phyloP scores from a whole-genome alignment of 2,888 invertebrate genomes.

The Pegoplata infirma region DNA sequence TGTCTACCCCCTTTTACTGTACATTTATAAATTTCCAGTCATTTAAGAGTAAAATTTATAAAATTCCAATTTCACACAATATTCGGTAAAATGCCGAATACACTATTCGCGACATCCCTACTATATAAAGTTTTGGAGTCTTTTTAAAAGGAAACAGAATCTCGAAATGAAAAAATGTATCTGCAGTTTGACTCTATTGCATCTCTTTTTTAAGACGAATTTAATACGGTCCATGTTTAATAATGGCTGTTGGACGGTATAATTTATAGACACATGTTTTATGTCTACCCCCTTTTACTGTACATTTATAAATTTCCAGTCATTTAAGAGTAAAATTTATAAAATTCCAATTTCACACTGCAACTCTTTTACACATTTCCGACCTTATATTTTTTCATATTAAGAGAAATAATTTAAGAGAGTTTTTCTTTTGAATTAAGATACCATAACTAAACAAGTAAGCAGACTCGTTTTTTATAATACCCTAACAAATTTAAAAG shows the following conservation, averaged over 20 bases:
- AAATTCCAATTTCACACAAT: neutral
- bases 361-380: neutral
- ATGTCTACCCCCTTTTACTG: neutral
- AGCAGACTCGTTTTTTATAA: too few relatives aligned
- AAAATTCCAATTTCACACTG: neutral
- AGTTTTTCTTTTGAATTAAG: neutral
- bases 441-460: neutral
- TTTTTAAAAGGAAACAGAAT: too few relatives aligned
- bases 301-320: neutral
- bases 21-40: neutral
- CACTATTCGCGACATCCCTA: too few relatives aligned
- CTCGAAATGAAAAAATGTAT: too few relatives aligned
- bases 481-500: too few relatives aligned
- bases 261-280: too few relatives aligned
- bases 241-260: too few relatives aligned
- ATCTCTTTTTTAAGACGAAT: too few relatives aligned
- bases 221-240: too few relatives aligned
- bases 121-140: too few relatives aligned
- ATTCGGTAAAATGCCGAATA: too few relatives aligned
- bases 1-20: neutral
- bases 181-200: too few relatives aligned
- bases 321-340: conserved; percentile 2
- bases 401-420: neutral
- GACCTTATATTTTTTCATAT: neutral
- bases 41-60: neutral